Conservation (phyloP, 2,797 vertebrate species). For the Dermochelys coriacea region DNA sequence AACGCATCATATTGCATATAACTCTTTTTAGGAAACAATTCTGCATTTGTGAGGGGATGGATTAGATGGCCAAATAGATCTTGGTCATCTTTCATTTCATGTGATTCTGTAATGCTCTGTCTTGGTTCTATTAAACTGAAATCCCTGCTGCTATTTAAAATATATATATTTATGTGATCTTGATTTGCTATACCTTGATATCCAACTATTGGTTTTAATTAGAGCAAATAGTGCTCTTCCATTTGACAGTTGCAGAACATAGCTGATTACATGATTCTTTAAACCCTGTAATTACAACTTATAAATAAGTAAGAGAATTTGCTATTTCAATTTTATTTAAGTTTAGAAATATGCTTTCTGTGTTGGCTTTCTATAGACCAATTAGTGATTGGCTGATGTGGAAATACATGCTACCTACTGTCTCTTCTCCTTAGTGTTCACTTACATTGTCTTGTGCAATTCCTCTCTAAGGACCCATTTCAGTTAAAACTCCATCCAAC, state of each 20-base stretch:
- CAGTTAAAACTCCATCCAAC: background rate
- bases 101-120: background rate
- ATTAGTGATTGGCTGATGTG: background rate
- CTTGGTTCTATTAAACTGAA: background rate
- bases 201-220: background rate
- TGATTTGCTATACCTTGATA: background rate
- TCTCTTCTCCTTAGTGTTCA: background rate
- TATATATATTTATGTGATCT: background rate
- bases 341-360: background rate
- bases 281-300: background rate
- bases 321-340: background rate
- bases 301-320: background rate
- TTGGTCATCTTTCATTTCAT: background rate
- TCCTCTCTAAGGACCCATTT: background rate
- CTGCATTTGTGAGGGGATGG: background rate
- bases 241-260: background rate
- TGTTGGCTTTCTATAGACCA: background rate
- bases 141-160: background rate
- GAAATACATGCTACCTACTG: background rate
- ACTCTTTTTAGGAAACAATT: background rate
- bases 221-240: background rate
- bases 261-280: background rate
- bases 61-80: background rate
- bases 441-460: slow-evolving; percentile 5
- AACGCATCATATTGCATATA: background rate